Evolutionary conservation across 2,888 invertebrate genomes (phyloP).

Genomic region (Philopedon plagiatum): DNA sequence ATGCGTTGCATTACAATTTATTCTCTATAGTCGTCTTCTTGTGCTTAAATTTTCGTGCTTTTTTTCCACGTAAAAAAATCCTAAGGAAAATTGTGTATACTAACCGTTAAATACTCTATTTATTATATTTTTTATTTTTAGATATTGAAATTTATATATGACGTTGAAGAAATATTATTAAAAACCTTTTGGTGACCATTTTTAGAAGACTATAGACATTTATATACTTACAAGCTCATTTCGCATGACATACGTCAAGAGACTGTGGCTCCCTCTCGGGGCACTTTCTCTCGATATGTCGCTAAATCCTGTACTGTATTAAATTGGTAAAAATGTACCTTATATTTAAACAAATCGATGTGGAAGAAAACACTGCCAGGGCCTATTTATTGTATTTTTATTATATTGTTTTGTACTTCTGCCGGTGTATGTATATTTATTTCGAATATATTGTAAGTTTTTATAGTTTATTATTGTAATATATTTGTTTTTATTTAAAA

Average conservation of each 20-base stretch:
- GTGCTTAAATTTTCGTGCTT: too few species aligned
- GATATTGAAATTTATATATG: background rate
- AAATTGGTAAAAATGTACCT: background rate
- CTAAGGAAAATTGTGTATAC: background rate
- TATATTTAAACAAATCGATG: background rate
- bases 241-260: background rate
- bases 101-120: background rate
- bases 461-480: constrained; percentile 20
- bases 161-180: constrained; percentile 5
- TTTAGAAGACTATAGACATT: background rate
- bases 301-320: background rate
- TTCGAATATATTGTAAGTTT: constrained; percentile 14
- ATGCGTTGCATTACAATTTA: too few species aligned
- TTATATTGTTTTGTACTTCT: background rate
- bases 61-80: too few species aligned
- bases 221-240: background rate
- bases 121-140: constrained; percentile 1
- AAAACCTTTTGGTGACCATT: background rate
- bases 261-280: too few species aligned
- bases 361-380: too few species aligned
- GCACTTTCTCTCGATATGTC: background rate
- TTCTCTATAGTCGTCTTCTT: too few species aligned
- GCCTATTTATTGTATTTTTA: constrained; percentile 17
- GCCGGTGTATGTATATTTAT: background rate
- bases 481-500: constrained; percentile 9